Percentiles rank a stretch among this genome's conserved stretches.
phyloP scores from a whole-genome alignment of 1,140 invertebrate genomes.

The Papilio aristodemus region DNA sequence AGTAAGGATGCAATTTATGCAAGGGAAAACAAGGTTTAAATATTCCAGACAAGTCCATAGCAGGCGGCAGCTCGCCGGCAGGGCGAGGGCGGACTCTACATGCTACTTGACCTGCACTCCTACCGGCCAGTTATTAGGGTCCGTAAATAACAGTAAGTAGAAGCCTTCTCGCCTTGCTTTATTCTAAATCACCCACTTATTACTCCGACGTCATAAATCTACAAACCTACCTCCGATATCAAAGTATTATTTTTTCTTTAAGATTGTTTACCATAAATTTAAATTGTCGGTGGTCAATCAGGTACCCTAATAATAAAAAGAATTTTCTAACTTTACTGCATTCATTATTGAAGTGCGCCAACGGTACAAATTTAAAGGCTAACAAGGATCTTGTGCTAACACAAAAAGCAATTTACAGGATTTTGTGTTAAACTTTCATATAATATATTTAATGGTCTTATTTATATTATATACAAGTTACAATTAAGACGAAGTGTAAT shows the following conservation, averaged over 20 bases:
- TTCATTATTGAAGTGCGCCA: no score
- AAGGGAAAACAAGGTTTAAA: slow-evolving; percentile 55
- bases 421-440: no score
- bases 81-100: slow-evolving; percentile 41
- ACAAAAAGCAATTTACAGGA: no score
- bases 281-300: neutral
- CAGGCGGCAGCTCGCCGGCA: slow-evolving; percentile 47
- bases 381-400: no score
- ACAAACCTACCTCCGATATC: neutral
- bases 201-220: slow-evolving; percentile 50
- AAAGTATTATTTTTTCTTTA: neutral
- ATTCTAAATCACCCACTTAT: slow-evolving; percentile 68
- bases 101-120: slow-evolving; percentile 34
- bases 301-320: neutral
- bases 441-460: no score
- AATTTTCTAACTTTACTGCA: no score
- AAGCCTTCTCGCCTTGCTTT: slow-evolving; percentile 63
- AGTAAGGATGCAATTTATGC: slow-evolving; percentile 28
- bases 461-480: no score
- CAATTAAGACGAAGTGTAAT: neutral
- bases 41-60: slow-evolving; percentile 61
- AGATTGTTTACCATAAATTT: neutral
- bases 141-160: slow-evolving; percentile 75
- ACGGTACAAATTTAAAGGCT: no score
- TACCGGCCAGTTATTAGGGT: slow-evolving; percentile 62